Evolutionary conservation across 2,888 invertebrate genomes (phyloP).

Genomic region (Meloe dianella): DNA sequence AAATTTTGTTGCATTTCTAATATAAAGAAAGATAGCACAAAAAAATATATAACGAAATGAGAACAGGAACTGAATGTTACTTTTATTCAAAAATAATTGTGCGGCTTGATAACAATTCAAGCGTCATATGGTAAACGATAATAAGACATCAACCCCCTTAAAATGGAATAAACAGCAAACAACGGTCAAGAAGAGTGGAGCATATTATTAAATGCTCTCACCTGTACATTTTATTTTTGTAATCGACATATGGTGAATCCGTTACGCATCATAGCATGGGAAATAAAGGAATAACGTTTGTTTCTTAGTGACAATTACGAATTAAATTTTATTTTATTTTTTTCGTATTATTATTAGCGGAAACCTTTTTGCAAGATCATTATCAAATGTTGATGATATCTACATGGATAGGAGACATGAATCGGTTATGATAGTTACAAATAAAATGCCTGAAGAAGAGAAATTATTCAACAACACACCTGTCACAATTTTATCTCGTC

Average conservation of each 20-base stretch:
- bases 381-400: not conserved
- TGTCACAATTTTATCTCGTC: constrained; percentile 25
- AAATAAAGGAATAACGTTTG: constrained; percentile 48
- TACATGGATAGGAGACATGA: not conserved
- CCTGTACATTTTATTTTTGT: constrained; percentile 42
- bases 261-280: constrained; percentile 57
- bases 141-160: constrained; percentile 30
- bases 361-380: not conserved
- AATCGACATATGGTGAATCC: constrained; percentile 55
- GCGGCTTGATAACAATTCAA: constrained; percentile 2
- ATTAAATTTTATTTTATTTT: too few species aligned
- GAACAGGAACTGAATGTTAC: constrained; percentile 8
- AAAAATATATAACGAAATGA: not conserved
- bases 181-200: constrained; percentile 23
- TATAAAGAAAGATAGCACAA: too few species aligned
- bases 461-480: constrained; percentile 13
- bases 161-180: constrained; percentile 25
- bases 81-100: not conserved
- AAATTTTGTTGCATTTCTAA: too few species aligned
- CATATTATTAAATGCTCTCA: constrained; percentile 41
- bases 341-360: too few species aligned
- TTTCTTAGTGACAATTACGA: not conserved
- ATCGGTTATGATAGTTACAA: not conserved
- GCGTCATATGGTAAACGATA: constrained; percentile 31
- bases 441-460: not conserved